Evolutionary conservation across 1,140 invertebrate species (phyloP).

Genomic region (Plectus sambesii): DNA sequence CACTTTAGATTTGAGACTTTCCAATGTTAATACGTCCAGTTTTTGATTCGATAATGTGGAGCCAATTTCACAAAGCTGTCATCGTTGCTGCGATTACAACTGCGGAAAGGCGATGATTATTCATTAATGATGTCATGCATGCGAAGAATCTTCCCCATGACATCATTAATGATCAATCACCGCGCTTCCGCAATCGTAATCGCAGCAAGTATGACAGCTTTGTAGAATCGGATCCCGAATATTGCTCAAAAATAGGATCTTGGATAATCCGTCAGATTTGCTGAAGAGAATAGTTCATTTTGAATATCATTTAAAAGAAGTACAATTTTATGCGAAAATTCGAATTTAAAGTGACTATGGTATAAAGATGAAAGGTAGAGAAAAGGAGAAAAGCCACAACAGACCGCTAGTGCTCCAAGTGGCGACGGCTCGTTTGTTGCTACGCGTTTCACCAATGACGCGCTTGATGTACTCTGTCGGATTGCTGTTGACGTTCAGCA

Average conservation of each 20-base stretch:
- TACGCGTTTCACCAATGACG: conserved; percentile 26
- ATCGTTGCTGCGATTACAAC: too few species aligned
- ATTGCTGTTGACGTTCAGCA: conserved; percentile 52
- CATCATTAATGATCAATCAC: too few species aligned
- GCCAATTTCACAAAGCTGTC: too few species aligned
- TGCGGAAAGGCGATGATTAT: too few species aligned
- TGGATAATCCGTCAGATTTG: too few species aligned
- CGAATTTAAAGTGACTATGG: background rate
- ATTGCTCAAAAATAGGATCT: too few species aligned
- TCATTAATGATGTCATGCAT: too few species aligned
- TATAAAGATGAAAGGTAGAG: conserved; percentile 6
- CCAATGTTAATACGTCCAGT: background rate
- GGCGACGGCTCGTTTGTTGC: conserved; percentile 20
- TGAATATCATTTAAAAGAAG: too few species aligned
- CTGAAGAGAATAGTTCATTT: too few species aligned
- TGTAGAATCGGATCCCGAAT: background rate
- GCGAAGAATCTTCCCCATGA: too few species aligned
- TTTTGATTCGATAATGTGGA: background rate
- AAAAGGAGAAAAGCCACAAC: background rate
- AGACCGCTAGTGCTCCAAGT: conserved; percentile 43
- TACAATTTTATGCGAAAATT: too few species aligned
- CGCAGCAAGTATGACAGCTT: conserved; percentile 3
- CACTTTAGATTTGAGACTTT: background rate
- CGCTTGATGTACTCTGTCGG: conserved; percentile 28
- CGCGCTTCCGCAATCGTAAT: too few species aligned